Base-by-base conservation (phyloP, 2,113 vertebrate genomes). In the Otolemur garnettii region DNA sequence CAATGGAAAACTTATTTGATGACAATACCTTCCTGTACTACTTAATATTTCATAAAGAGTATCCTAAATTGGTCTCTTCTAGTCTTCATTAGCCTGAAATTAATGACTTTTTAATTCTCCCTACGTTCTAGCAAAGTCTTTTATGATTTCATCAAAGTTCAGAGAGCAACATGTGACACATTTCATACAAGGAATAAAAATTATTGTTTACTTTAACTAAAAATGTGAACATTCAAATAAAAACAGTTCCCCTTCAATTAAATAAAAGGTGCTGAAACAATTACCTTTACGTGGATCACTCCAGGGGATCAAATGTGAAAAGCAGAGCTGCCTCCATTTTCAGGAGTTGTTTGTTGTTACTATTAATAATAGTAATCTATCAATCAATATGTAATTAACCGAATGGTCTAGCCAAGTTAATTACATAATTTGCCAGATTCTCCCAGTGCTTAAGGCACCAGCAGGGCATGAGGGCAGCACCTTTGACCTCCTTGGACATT, bases 331-430 rank as follows among this genome's bases (percentile, higher is more conserved):
- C 14, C 15, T 33, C 28, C 50, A 64, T 92, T 81, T 87, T 91
- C 38, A 94, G 92, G 92, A 78, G 3, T 30, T 57, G 9, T 66
- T 64, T 95, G 71, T 30, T 68, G 24, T 24, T 95, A 93, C 79
- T 94, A 95, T 75, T 77, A 35, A 96, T 86, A 95, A 75, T 77
- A 35, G 96, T 83, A 45, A 93, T 96, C 86, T 95, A 86, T 68
- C 96, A 86, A 96, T 89, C 80, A 89, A 79, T 13, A 0, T 91
- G 35, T 84, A 96, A 95, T 96, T 97, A 95, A 80, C 2, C 95
- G 50, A 55, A 42, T n/a, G 26, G 28, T 21, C 26, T 80, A 53
- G 62, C 59, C 42, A 74, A 95, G 77, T 75, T 66, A 88, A 83
- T 95, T 24, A 42, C 55, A 79, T 69, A 97, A 83, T 92, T 97